Evolutionary conservation across 2,888 invertebrate species (phyloP).

Genomic region (Eustalomyia histrio): DNA sequence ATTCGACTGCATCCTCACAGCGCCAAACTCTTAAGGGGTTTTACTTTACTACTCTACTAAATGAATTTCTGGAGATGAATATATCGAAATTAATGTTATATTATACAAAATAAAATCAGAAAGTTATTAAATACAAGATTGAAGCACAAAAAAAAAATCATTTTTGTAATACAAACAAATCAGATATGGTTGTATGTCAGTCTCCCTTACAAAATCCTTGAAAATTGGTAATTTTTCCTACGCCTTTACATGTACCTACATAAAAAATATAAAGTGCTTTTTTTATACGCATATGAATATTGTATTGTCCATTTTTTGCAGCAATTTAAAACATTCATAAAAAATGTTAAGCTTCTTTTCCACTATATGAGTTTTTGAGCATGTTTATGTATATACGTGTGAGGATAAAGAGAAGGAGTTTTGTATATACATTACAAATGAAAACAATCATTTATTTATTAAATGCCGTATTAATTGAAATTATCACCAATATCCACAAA

Average conservation of each 20-base stretch:
- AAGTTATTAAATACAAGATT: too few species aligned
- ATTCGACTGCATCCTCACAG: too few species aligned
- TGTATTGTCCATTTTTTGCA: slow-evolving; percentile 25
- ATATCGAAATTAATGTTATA: too few species aligned
- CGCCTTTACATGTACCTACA: background rate
- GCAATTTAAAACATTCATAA: slow-evolving; percentile 25
- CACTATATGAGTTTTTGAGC: slow-evolving; percentile 42
- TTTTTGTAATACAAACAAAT: too few species aligned
- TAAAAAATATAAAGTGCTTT: slow-evolving; percentile 10
- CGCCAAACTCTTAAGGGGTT: too few species aligned
- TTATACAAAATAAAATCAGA: too few species aligned
- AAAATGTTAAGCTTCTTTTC: slow-evolving; percentile 60
- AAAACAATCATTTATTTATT: slow-evolving; percentile 68
- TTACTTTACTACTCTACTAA: too few species aligned
- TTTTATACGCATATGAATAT: slow-evolving; percentile 40
- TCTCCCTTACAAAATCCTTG: too few species aligned
- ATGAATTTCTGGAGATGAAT: too few species aligned
- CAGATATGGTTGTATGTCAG: too few species aligned
- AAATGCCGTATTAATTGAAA: slow-evolving; percentile 68
- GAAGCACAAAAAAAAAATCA: too few species aligned
- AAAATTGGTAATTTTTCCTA: too few species aligned
- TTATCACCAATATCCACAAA: slow-evolving; percentile 60
- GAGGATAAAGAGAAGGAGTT: slow-evolving; percentile 40
- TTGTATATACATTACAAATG: slow-evolving; percentile 33
- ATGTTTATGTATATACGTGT: slow-evolving; percentile 19